phyloP scores from a whole-genome alignment of 1,140 invertebrate genomes.

The Lepidurus packardi region DNA sequence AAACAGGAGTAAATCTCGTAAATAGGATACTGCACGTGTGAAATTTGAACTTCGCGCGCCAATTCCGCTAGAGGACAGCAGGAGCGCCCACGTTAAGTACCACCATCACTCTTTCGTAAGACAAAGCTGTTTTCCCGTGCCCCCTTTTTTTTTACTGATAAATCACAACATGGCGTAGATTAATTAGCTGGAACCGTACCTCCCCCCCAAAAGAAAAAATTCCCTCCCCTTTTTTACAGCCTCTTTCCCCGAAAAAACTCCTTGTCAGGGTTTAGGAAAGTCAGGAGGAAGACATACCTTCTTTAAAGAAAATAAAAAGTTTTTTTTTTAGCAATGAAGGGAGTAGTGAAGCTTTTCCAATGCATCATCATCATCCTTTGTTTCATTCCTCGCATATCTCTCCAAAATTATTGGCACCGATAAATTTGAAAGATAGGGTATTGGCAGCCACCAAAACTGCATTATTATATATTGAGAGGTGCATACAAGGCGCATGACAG shows the following conservation, averaged over 20 bases:
- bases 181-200: not conserved
- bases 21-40: no score
- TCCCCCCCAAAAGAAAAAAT: not conserved
- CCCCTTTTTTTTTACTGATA: no score
- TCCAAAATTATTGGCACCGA: constrained; percentile 7
- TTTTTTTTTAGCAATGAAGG: constrained; percentile 1
- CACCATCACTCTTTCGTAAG: no score
- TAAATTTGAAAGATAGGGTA: constrained; percentile 17
- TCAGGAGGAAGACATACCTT: not conserved
- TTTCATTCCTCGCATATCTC: not conserved
- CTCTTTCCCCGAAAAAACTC: not conserved
- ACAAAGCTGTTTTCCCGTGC: no score
- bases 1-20: no score
- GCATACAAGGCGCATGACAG: not conserved
- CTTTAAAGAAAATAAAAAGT: no score
- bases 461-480: constrained; percentile 20
- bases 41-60: no score
- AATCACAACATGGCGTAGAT: not conserved
- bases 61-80: no score
- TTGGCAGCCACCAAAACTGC: constrained; percentile 18
- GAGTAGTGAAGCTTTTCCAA: not conserved
- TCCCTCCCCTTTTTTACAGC: not conserved
- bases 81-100: no score
- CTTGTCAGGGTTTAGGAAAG: not conserved
- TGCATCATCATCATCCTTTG: not conserved